Evolutionary conservation across 2,113 vertebrate genomes (phyloP), one percentile per base, ranked within the genome.

Genomic region (Salvelinus fontinalis): DNA sequence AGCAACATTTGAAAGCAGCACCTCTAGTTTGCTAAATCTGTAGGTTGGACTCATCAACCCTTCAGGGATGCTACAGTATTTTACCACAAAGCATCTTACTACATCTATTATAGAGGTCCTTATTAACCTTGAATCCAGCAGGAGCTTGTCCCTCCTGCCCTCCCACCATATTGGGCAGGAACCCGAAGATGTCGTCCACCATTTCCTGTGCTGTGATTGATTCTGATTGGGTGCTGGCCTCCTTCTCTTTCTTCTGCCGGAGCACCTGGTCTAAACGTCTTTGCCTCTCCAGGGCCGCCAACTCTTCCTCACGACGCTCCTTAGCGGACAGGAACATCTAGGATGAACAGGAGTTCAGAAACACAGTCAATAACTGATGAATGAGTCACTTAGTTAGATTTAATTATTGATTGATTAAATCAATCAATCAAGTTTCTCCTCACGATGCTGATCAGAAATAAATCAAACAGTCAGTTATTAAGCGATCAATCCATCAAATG

Each of bases 101-200:
- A 4, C 14, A 54, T 54, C 51, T 18, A 14, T 18, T 14, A 54
- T 1, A 54, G 16, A 8, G 48, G 57, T 59, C 9, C 34, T 84
- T 74, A 81, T 84, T 74, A 81, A 97, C 97, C 96, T 97, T 93
- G 13, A 94, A 95, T 71, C 89, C 90, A 0, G 79, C 70, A 7
- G 96, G 93, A 18, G 94, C 93, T 44, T 93, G 92, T 11, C 95
- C 94, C 78, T 98, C 95, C 83, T 95, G 95, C 2, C 94, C 95
- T 69, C 93, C 95, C 0, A 95, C 92, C 75, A 94, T 70, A 16
- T 71, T 66, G 14, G 97, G 97, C 77, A 99, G 93, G 87, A 99
- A 99, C 4, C 94, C 95, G 59, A 99, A 99, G 80, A 99, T 94
- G 81, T 86, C 89, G 82, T 99, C 97, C 81, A 99, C 95, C 95